A percentile compares a stretch with the other conserved stretches of the same genome.
These are phyloP conservation scores for Hyperoplus immaculatus DNA, from an alignment of 2,797 vertebrate species.

Conservation along the genomic window DNA sequence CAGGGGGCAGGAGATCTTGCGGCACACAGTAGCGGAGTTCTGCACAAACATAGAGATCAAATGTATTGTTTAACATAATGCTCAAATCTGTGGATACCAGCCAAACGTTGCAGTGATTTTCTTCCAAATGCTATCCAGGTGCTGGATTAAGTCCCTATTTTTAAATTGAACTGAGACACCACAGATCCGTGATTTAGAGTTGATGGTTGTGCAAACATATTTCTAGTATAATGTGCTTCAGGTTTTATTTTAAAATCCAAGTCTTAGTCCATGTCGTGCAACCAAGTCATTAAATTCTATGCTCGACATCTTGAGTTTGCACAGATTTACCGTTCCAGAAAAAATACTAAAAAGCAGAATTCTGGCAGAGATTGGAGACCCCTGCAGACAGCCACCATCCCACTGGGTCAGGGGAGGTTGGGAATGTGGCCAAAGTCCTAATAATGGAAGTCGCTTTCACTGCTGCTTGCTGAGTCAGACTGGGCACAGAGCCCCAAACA, in stretches of 20 bases:
- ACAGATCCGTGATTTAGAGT: neutral
- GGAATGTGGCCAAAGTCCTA: conserved; percentile 54
- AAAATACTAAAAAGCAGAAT: conserved; percentile 20
- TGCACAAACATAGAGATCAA: conserved; percentile 65
- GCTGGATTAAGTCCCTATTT: neutral
- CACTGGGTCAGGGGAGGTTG: conserved; percentile 59
- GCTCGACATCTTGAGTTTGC: conserved; percentile 32
- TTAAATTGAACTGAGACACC: conserved; percentile 9
- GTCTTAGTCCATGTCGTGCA: conserved; percentile 44
- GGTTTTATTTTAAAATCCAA: conserved; percentile 5
- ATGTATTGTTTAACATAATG: conserved; percentile 15
- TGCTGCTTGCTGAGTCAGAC: conserved; percentile 18
- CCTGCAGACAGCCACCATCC: conserved; percentile 66
- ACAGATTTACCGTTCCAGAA: conserved; percentile 20
- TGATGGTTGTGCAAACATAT: conserved; percentile 30
- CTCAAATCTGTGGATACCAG: conserved; percentile 1
- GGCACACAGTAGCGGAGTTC: conserved; percentile 97
- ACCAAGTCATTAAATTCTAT: conserved; percentile 43
- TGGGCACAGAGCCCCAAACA: conserved; percentile 49
- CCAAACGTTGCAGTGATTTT: neutral
- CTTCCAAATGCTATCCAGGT: conserved; percentile 10
- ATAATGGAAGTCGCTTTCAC: conserved; percentile 55
- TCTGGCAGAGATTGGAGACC: conserved; percentile 57
- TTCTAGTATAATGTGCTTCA: conserved; percentile 5
- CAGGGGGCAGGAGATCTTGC: conserved; percentile 96